These are phyloP conservation scores for Chelonus formosanus DNA, from an alignment of 2,888 invertebrate genomes.

Conservation along the genomic window DNA sequence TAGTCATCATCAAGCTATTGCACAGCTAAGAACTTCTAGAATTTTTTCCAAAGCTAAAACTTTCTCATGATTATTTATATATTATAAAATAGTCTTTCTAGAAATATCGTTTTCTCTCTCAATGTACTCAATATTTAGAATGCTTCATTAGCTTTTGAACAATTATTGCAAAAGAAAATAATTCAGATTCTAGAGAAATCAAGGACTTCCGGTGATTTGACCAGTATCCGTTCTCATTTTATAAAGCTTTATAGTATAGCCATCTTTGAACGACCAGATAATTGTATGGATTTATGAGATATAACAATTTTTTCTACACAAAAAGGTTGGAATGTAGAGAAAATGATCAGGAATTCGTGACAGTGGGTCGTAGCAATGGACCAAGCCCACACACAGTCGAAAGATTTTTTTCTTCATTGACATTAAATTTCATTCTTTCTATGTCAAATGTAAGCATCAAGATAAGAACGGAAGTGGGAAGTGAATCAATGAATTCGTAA, in stretches of 20 bases:
- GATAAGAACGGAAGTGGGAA: no score
- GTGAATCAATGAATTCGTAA: constrained; percentile 12
- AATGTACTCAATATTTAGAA: no score
- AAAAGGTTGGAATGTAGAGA: constrained; percentile 12
- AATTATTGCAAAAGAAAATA: not conserved
- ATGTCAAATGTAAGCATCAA: no score
- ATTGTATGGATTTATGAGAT: not conserved
- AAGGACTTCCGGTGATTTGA: constrained; percentile 28
- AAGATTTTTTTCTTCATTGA: not conserved
- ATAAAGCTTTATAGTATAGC: not conserved
- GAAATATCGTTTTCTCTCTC: no score
- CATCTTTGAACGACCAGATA: not conserved
- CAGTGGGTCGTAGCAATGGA: constrained; percentile 21
- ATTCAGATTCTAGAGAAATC: constrained; percentile 26
- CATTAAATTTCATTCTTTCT: no score
- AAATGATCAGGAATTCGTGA: constrained; percentile 22
- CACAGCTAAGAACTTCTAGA: no score
- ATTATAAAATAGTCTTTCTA: no score
- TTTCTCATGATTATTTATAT: no score
- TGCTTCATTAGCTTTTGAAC: no score
- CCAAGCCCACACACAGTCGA: constrained; percentile 17
- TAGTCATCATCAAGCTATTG: no score
- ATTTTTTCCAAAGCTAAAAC: no score
- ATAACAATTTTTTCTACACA: not conserved
- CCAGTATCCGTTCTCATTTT: constrained; percentile 30